Percentiles rank a stretch among this genome's conserved stretches.
Conservation (phyloP, 92 coral and sea anemone genomes). For the Parazoanthus atlanticus region DNA sequence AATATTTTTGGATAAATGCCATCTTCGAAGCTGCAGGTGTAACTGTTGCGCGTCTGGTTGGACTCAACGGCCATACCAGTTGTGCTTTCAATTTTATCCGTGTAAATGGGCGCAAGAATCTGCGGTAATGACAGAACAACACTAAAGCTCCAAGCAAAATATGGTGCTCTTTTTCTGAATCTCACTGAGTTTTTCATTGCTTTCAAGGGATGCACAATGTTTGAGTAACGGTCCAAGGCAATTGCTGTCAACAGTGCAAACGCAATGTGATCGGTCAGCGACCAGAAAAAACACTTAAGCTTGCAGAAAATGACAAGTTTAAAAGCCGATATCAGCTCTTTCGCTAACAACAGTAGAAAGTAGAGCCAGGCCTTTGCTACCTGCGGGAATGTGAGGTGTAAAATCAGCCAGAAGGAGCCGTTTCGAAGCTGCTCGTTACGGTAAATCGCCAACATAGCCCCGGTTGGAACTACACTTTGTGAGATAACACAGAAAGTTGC, state of each 20-base stretch:
- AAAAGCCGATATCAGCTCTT: not conserved
- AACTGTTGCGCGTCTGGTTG: not conserved
- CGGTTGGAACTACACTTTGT: not conserved
- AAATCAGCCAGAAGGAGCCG: constrained; percentile 31
- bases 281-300: not conserved
- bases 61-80: not conserved
- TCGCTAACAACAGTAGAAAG: not conserved
- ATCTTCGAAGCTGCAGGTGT: not conserved
- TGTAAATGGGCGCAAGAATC: not conserved
- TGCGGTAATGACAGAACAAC: not conserved
- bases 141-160: constrained; percentile 29
- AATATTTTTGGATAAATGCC: not conserved
- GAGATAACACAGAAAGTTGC: not conserved
- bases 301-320: not conserved
- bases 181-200: not conserved
- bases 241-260: constrained; percentile 22
- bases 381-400: constrained; percentile 24
- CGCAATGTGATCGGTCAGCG: constrained; percentile 20
- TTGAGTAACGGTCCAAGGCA: constrained; percentile 26
- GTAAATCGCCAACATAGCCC: constrained; percentile 1
- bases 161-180: constrained; percentile 26
- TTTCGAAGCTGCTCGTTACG: constrained; percentile 40
- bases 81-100: not conserved
- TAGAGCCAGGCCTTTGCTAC: constrained; percentile 16
- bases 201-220: constrained; percentile 41